Base-by-base conservation (phyloP, 1,140 invertebrate genomes). In the Metaphire vulgaris region DNA sequence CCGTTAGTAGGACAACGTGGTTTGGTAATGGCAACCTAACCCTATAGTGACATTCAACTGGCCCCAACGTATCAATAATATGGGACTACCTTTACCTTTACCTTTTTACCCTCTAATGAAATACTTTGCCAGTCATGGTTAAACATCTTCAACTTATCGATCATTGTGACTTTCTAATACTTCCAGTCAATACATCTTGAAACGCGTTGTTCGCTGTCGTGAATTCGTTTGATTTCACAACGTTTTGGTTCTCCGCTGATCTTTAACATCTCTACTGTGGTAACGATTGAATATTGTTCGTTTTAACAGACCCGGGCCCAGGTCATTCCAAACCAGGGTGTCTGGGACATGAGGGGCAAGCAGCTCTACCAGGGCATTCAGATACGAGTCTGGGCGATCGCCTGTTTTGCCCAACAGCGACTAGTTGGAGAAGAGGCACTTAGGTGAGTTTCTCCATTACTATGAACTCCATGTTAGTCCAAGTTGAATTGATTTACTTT, bases 291-390 rank as follows among this genome's bases (percentile, higher is more conserved):
- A n/a, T n/a, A n/a, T n/a, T n/a, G n/a, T n/a, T 31, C n/a, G 28
- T 69, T 32, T 76, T 34, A 1, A n/a, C 56, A 76, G 76, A 74
- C 76, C 15, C 73, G 94, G 83, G 83, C 83, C 16, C 95, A 98
- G 86, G 97, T 97, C 28, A 89, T 99, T 82, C 97, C 98, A 1
- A 98, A 97, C 86, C 94, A 97, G 87, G 98, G 98, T 71, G 97
- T 99, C 1, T 99, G 98, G 98, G 98, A 99, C 86, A 99, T 99
- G 98, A 89, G 98, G 74, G 97, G 97, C 15, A 99, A 99, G 85
- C 97, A 99, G 87, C 99, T 99, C 87, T 99, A 98, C 86, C 98
- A 95, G 70, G 98, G 98, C 56, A 96, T 99, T 1, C 97, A 99
- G 88, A 99, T 99, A 77, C 89, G 96, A 78, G 95, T 98, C 15